Percentiles rank a stretch among this genome's conserved stretches.
phyloP scores from a whole-genome alignment of 2,888 invertebrate genomes.

The Thereva nobilitata region DNA sequence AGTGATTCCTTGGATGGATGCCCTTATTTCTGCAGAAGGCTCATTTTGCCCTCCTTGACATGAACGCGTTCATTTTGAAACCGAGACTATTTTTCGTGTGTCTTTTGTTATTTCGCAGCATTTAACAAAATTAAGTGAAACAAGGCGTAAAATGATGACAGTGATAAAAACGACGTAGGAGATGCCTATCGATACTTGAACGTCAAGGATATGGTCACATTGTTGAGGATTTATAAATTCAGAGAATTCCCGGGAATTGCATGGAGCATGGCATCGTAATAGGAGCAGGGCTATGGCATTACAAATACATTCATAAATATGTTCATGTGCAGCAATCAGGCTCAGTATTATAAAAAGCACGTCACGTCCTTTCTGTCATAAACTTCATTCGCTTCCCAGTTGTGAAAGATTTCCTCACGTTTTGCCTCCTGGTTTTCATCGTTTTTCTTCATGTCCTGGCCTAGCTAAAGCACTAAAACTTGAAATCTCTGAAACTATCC shows the following conservation, averaged over 20 bases:
- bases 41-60: conserved; percentile 14
- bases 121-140: conserved; percentile 26
- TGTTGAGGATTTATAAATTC: too few species aligned
- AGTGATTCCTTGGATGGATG: background rate
- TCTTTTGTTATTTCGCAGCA: conserved; percentile 4
- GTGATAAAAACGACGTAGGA: too few species aligned
- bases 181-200: too few species aligned
- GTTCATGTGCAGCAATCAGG: conserved; percentile 11
- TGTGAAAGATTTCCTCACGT: conserved; percentile 26
- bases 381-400: conserved; percentile 18
- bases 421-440: conserved; percentile 12
- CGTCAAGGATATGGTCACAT: too few species aligned
- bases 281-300: too few species aligned
- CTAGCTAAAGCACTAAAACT: conserved; percentile 22
- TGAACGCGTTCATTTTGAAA: conserved; percentile 27
- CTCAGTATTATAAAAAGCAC: conserved; percentile 23
- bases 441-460: conserved; percentile 1
- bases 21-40: background rate
- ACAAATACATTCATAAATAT: too few species aligned
- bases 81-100: conserved; percentile 18
- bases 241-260: too few species aligned
- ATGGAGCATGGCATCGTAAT: too few species aligned
- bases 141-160: conserved; percentile 28
- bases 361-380: conserved; percentile 16
- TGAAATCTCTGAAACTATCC: conserved; percentile 33